phyloP scores from a whole-genome alignment of 1,140 invertebrate genomes.

The Phthorimaea operculella region DNA sequence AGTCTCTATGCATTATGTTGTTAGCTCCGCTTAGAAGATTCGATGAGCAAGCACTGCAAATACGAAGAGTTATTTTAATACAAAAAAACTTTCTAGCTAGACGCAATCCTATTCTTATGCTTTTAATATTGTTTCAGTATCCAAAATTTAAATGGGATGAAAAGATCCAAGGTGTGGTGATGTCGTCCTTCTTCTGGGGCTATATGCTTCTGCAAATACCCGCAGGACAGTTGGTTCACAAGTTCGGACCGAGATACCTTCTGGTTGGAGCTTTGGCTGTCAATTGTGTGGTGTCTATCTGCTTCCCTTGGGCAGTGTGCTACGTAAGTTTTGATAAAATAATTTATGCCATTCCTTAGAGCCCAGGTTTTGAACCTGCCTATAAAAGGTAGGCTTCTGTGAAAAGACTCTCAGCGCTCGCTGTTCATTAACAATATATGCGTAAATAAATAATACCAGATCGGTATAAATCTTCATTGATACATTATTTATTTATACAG shows the following conservation, averaged over 20 bases:
- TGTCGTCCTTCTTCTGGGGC: background rate
- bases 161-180: background rate
- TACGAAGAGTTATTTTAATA: no score
- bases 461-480: no score
- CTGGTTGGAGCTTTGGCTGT: conserved; percentile 69
- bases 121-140: conserved; percentile 27
- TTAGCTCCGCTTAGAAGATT: no score
- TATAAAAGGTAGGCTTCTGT: no score
- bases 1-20: no score
- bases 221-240: conserved; percentile 74
- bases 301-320: conserved; percentile 42
- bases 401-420: no score
- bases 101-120: no score
- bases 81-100: no score
- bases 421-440: conserved; percentile 1
- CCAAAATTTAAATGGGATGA: conserved; percentile 20
- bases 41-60: no score
- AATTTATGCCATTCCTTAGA: no score
- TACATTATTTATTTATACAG: conserved; percentile 16
- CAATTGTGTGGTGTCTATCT: conserved; percentile 41
- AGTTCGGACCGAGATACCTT: conserved; percentile 72
- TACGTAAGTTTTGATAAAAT: conserved; percentile 41
- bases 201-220: conserved; percentile 71
- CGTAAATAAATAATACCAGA: no score
- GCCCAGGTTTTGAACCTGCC: no score